phyloP scores from a whole-genome alignment of 2,888 invertebrate genomes.

The Vesta saturnalis region DNA sequence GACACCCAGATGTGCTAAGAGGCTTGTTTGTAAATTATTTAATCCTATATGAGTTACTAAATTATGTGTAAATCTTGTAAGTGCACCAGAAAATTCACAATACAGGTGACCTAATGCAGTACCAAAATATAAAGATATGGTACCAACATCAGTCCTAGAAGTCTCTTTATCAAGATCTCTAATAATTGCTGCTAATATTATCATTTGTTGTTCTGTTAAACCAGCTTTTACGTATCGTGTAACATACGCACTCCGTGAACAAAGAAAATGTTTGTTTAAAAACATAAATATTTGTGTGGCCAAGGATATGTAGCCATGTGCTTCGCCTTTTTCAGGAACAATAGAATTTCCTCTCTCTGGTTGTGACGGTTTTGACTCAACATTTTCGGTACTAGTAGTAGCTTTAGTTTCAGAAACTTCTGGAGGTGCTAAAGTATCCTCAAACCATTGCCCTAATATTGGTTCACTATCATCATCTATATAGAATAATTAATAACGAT shows the following conservation, averaged over 20 bases:
- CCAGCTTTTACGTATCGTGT: slow-evolving; percentile 75
- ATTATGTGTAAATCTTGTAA: slow-evolving; percentile 84
- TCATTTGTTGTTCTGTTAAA: slow-evolving; percentile 88
- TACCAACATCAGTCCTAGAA: slow-evolving; percentile 80
- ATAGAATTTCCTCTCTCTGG: slow-evolving; percentile 65
- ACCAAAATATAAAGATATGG: slow-evolving; percentile 80
- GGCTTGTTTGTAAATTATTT: slow-evolving; percentile 74
- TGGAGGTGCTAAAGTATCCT: slow-evolving; percentile 88
- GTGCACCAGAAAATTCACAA: slow-evolving; percentile 78
- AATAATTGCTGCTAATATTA: slow-evolving; percentile 86
- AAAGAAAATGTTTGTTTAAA: slow-evolving; percentile 83
- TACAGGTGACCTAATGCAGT: slow-evolving; percentile 76
- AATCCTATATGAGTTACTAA: slow-evolving; percentile 77
- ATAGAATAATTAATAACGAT: slow-evolving; percentile 26
- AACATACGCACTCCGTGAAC: slow-evolving; percentile 75
- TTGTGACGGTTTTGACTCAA: slow-evolving; percentile 63
- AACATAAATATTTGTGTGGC: slow-evolving; percentile 89
- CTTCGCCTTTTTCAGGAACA: slow-evolving; percentile 82
- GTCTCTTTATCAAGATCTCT: slow-evolving; percentile 92
- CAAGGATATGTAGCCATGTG: slow-evolving; percentile 84
- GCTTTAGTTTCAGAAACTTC: slow-evolving; percentile 71
- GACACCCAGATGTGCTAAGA: slow-evolving; percentile 79
- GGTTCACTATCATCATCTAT: slow-evolving; percentile 82
- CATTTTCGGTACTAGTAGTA: slow-evolving; percentile 64
- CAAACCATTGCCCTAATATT: slow-evolving; percentile 92